phyloP scores from a whole-genome alignment of 2,888 invertebrate species.

The Rhabditoides inermis region DNA sequence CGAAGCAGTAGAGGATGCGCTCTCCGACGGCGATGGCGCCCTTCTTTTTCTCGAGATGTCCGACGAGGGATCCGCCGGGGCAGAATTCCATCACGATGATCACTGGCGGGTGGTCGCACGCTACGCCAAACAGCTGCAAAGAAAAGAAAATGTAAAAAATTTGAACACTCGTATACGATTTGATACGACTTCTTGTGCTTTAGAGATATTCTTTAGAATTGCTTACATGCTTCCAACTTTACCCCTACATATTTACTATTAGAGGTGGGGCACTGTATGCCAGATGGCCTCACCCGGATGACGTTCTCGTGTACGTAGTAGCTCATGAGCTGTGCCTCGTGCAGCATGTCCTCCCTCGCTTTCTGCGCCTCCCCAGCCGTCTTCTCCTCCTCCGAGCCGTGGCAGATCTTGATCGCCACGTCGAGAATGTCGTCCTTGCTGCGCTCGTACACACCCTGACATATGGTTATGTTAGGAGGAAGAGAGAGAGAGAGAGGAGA shows the following conservation, averaged over 20 bases:
- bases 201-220: too few relatives aligned
- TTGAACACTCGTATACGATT: background rate
- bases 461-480: too few relatives aligned
- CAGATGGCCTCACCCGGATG: slow-evolving; percentile 21
- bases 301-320: slow-evolving; percentile 25
- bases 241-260: too few relatives aligned
- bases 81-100: slow-evolving; percentile 99
- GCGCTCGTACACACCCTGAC: slow-evolving; percentile 11
- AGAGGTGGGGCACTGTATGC: too few relatives aligned
- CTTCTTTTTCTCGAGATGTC: slow-evolving; percentile 16
- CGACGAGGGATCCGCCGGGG: slow-evolving; percentile 25
- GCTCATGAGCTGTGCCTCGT: slow-evolving; percentile 33
- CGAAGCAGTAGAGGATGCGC: slow-evolving; percentile 15
- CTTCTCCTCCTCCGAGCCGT: slow-evolving; percentile 4
- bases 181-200: background rate
- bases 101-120: slow-evolving; percentile 92
- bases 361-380: slow-evolving; percentile 5
- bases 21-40: slow-evolving; percentile 10
- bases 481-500: too few relatives aligned
- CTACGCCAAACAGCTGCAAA: slow-evolving; percentile 78
- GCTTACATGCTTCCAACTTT: too few relatives aligned
- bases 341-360: slow-evolving; percentile 22
- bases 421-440: background rate
- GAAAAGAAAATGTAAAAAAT: too few relatives aligned
- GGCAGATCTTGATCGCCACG: slow-evolving; percentile 13